Evolutionary conservation across 2,888 invertebrate species (phyloP).

Genomic region (Melanophora roralis): DNA sequence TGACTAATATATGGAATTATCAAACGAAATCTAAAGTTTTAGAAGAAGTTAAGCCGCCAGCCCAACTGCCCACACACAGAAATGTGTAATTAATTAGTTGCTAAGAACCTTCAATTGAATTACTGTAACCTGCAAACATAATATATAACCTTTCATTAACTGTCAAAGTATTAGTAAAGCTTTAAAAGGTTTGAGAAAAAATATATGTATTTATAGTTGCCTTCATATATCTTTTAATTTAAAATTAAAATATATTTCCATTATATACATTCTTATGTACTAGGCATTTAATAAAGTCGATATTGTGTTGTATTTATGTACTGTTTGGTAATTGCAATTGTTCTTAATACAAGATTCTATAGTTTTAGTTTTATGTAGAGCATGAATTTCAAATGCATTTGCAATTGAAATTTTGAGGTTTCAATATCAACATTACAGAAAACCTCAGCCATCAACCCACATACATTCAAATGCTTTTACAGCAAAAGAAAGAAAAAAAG

Average conservation of each 20-base stretch:
- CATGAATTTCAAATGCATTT: slow-evolving; percentile 41
- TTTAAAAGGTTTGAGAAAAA: too few species aligned
- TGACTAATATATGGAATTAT: too few species aligned
- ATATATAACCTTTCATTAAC: background rate
- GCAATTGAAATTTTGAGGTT: slow-evolving; percentile 48
- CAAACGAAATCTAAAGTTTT: too few species aligned
- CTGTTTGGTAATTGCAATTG: background rate
- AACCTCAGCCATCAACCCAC: slow-evolving; percentile 27
- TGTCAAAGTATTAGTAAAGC: background rate
- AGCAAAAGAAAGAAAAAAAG: background rate
- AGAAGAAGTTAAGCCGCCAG: too few species aligned
- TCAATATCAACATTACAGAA: slow-evolving; percentile 42
- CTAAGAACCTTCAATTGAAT: background rate
- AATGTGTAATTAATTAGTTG: slow-evolving; percentile 29
- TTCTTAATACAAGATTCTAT: background rate
- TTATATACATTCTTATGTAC: background rate
- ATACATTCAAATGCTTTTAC: background rate
- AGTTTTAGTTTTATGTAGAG: background rate
- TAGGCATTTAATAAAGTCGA: background rate
- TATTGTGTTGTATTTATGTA: too few species aligned
- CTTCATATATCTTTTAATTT: too few species aligned
- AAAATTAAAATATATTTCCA: too few species aligned
- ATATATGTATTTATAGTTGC: too few species aligned
- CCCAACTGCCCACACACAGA: too few species aligned
- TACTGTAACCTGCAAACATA: background rate